Percentiles rank a stretch among this genome's conserved stretches.
These are phyloP conservation scores for Acropternis orthonyx DNA, from an alignment of 2,797 vertebrate species.

Conservation along the genomic window DNA sequence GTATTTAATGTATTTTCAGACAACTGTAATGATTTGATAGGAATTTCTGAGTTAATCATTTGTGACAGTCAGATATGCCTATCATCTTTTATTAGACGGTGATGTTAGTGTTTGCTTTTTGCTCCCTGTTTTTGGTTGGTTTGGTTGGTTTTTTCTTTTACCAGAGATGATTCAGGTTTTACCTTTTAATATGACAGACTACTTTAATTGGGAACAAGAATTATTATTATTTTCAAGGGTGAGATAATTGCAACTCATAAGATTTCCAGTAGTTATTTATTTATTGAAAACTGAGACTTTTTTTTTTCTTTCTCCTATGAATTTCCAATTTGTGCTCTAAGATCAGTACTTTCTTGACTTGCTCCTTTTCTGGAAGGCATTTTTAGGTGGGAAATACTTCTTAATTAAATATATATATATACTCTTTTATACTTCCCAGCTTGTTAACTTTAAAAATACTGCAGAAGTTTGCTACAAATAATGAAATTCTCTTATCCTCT, in stretches of 20 bases:
- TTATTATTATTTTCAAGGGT: background rate
- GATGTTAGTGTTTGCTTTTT: constrained; percentile 3
- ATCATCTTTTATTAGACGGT: background rate
- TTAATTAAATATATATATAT: background rate
- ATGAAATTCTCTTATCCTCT: background rate
- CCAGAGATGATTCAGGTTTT: background rate
- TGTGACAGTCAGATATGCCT: background rate
- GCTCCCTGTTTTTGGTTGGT: background rate
- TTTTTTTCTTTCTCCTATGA: background rate
- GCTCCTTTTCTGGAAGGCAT: background rate
- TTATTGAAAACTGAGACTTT: background rate
- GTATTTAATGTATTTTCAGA: constrained; percentile 40
- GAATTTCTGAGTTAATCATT: constrained; percentile 6
- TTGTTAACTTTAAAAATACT: background rate
- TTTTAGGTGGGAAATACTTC: background rate
- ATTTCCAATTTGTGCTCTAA: background rate
- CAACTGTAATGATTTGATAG: background rate
- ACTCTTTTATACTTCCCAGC: background rate
- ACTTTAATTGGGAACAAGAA: background rate
- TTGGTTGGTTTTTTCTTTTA: background rate
- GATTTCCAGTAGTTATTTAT: background rate
- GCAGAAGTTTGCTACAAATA: background rate
- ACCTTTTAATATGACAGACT: background rate
- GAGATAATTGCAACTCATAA: background rate
- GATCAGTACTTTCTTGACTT: background rate